Conservation (phyloP, 2,113 vertebrate genomes). For the Columbina picui region DNA sequence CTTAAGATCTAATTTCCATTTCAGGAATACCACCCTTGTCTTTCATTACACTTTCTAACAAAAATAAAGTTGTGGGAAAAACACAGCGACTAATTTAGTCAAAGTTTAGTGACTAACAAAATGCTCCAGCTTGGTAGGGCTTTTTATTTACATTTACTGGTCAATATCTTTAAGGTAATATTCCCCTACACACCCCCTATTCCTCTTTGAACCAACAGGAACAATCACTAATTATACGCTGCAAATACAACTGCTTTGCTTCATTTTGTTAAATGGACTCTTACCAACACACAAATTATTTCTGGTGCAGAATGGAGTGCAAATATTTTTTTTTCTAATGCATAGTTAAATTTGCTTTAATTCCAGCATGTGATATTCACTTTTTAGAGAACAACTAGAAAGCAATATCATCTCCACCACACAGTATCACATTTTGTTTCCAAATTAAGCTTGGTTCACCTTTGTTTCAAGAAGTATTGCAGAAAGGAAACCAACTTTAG, state of each 20-base stretch:
- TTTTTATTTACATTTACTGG: neutral
- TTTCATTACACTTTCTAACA: neutral
- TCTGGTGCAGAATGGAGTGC: neutral
- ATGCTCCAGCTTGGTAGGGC: neutral
- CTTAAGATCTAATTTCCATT: neutral
- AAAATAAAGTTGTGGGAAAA: neutral
- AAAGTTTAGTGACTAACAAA: neutral
- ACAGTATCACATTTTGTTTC: neutral
- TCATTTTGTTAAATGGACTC: neutral
- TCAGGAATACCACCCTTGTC: neutral
- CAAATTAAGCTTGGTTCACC: neutral
- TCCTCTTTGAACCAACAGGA: neutral
- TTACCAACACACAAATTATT: neutral
- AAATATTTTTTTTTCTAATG: neutral
- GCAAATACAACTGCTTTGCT: neutral
- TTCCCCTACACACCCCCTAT: neutral
- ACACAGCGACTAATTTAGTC: constrained; percentile 8
- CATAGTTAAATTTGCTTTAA: neutral
- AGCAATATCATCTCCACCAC: neutral
- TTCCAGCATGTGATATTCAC: neutral
- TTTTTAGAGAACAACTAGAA: neutral
- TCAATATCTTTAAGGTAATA: neutral
- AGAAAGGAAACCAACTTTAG: neutral
- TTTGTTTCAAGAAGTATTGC: neutral
- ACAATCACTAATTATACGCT: neutral